Conservation (phyloP, 2,888 invertebrate genomes). For the Cantharis rustica region DNA sequence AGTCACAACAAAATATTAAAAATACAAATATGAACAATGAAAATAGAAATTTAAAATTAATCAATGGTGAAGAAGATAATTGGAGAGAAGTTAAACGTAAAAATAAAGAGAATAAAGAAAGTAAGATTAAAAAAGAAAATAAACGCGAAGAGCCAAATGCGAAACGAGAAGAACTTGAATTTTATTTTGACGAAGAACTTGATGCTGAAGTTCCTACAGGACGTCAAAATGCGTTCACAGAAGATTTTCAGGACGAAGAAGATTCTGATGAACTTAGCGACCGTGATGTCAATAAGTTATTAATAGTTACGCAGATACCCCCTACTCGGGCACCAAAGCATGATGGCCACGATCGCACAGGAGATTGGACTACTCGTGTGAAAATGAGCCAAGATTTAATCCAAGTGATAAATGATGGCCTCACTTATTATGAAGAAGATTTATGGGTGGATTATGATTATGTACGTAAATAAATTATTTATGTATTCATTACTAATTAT, state of each 20-base stretch:
- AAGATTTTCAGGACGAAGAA: slow-evolving; percentile 74
- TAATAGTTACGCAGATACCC: slow-evolving; percentile 86
- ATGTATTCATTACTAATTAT: neutral
- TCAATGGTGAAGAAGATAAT: slow-evolving; percentile 48
- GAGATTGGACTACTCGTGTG: slow-evolving; percentile 85
- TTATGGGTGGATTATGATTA: slow-evolving; percentile 75
- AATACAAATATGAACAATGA: slow-evolving; percentile 34
- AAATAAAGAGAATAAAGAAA: slow-evolving; percentile 52
- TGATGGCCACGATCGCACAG: slow-evolving; percentile 88
- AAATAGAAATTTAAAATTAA: slow-evolving; percentile 27
- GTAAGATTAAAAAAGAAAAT: slow-evolving; percentile 44
- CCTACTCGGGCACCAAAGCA: slow-evolving; percentile 71
- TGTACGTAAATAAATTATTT: slow-evolving; percentile 46
- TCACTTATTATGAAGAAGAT: slow-evolving; percentile 94
- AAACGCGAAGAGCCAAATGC: slow-evolving; percentile 36
- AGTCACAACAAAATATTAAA: neutral
- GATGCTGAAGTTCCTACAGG: slow-evolving; percentile 75
- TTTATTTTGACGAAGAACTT: slow-evolving; percentile 96
- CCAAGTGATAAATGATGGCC: slow-evolving; percentile 95
- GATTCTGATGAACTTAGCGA: slow-evolving; percentile 92
- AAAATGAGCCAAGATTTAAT: slow-evolving; percentile 95
- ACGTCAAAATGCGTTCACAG: slow-evolving; percentile 80
- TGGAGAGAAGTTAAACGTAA: slow-evolving; percentile 64
- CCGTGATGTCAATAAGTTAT: slow-evolving; percentile 87
- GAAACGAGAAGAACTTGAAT: slow-evolving; percentile 84